Evolutionary conservation across 1,140 invertebrate species (phyloP), one percentile per base, ranked within the genome.

Genomic region (Macrostomum lignano): DNA sequence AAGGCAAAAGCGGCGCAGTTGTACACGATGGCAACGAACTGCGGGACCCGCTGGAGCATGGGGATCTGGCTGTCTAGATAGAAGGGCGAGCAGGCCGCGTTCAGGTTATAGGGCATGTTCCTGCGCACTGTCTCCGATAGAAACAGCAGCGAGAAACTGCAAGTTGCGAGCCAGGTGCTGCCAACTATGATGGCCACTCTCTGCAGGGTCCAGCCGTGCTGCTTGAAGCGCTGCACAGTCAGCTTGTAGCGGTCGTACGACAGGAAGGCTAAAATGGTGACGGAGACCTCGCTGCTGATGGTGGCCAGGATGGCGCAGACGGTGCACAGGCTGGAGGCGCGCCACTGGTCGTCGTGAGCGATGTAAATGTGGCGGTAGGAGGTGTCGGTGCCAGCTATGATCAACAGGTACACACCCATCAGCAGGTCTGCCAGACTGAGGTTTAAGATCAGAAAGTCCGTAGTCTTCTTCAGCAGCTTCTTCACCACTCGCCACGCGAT

Each of bases 1-100:
- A 53, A 36, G 23, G 61, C 52, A 55, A 64, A 61, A 5, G 51
- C 47, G n/a, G 40, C 33, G 6, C 49, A 42, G 38, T 59, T 58
- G 6, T 58, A 39, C 2, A 47, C 49, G 17, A 54, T 44, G 30
- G 56, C 58, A 9, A 59, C 33, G 23, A 53, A 49, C n/a, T n/a
- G n/a, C n/a, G n/a, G n/a, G n/a, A n/a, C n/a, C n/a, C n/a, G n/a
- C n/a, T n/a, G n/a, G n/a, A n/a, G n/a, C n/a, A n/a, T n/a, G n/a
- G n/a, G n/a, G n/a, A n/a, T n/a, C n/a, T n/a, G n/a, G n/a, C n/a
- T n/a, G n/a, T n/a, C n/a, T n/a, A n/a, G n/a, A n/a, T n/a, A n/a
- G n/a, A n/a, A n/a, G n/a, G n/a, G n/a, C n/a, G n/a, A n/a, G n/a
- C n/a, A n/a, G n/a, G n/a, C n/a, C n/a, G n/a, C n/a, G n/a, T n/a